Evolutionary conservation across 2,888 invertebrate species (phyloP), one percentile per base, ranked within the genome.

Genomic region (Limnephilus lunatus): DNA sequence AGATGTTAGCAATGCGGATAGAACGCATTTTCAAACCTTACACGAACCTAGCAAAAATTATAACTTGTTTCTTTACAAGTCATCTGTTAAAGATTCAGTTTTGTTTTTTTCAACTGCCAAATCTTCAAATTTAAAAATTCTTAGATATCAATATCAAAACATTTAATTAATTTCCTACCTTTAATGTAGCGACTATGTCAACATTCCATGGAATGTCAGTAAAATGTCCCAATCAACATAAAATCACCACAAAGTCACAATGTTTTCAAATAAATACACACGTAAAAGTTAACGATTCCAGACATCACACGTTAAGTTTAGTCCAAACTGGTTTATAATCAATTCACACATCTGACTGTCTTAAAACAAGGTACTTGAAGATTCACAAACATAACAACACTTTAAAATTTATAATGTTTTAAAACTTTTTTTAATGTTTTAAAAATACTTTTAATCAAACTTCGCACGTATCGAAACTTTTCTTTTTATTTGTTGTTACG

Each of bases 401-500:
- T 68, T 68, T 68, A 68, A 25, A 68, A 68, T 68, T 68, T 9
- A 9, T 0, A 68, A 68, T 25, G 68, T 68, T 25, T 53, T 19
- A 19, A 68, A 68, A 53, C 53, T 15, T 14, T 48, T 68, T 19
- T 68, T n/a, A 9, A 9, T 68, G 25, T n/a, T 68, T 25, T 7
- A 9, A 25, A 68, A 68, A 19, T 25, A 68, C 53, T 68, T 25
- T 25, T 68, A 68, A 25, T 68, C 25, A 68, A 68, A 68, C 68
- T 89, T 68, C 80, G 68, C 39, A 32, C n/a, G 32, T 35, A 81
- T 81, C 3, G 11, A 35, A 32, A 25, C 31, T 87, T 30, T 87
- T 2, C 1, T 88, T 53, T 89, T 88, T 25, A n/a, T 80, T 12
- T 25, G 35, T 35, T 25, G 39, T 89, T 32, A 48, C 91, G 91